phyloP scores from a whole-genome alignment of 2,888 invertebrate genomes.

The Ormyrus rosae region DNA sequence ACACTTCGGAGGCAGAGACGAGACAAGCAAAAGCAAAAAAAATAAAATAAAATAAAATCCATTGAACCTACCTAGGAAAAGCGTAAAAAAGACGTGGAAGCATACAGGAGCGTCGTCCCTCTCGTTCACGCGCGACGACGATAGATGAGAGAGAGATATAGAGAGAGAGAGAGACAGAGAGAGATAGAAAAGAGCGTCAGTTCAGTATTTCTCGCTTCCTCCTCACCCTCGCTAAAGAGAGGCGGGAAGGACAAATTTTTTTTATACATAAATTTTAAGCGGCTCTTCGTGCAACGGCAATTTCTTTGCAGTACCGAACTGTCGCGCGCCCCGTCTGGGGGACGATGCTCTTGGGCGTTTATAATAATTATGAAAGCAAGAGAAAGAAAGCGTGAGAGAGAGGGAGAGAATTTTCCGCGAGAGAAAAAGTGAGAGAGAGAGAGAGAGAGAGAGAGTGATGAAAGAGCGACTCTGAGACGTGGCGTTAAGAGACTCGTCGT shows the following conservation, averaged over 20 bases:
- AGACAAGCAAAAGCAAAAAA: not conserved
- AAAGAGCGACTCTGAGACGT: conserved; percentile 14
- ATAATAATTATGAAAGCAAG: conserved; percentile 11
- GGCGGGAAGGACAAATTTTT: conserved; percentile 1
- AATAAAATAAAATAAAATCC: conserved; percentile 19
- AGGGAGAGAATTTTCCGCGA: conserved; percentile 1
- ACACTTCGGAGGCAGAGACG: not conserved
- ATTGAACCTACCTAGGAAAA: not conserved
- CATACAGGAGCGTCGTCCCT: conserved; percentile 25
- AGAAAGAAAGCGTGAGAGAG: conserved; percentile 17
- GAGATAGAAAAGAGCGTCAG: too few relatives aligned
- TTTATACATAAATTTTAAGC: conserved; percentile 29
- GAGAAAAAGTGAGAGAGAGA: not conserved
- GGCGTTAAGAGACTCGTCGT: conserved; percentile 41
- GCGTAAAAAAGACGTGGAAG: conserved; percentile 13
- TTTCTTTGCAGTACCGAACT: not conserved
- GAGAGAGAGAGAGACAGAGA: too few relatives aligned
- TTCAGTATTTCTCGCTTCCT: too few relatives aligned
- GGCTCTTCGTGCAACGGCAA: not conserved
- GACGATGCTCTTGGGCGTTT: conserved; percentile 26
- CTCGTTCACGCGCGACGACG: conserved; percentile 14
- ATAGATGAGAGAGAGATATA: not conserved
- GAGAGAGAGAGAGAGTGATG: conserved; percentile 4
- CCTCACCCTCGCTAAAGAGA: not conserved
- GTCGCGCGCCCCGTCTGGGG: not conserved